Evolutionary conservation across 2,797 vertebrate genomes (phyloP), one percentile per base, ranked within the genome.

Genomic region (Graptemys geographica): DNA sequence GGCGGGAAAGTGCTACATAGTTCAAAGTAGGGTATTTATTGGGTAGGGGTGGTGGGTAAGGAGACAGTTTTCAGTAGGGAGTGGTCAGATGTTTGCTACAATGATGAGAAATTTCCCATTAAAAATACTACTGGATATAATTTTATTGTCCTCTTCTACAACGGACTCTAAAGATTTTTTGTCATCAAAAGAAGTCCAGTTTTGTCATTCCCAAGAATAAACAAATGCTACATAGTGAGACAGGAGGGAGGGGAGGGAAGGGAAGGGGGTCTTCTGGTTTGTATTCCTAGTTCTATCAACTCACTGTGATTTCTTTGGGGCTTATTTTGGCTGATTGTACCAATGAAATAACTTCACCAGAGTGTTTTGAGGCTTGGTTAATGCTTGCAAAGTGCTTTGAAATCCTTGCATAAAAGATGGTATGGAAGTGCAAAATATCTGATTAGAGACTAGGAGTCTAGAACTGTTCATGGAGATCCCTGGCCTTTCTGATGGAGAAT

Each of bases 331-430:
- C 87, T 89, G 44, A 84, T 94, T 85, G 13, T 79, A n/a, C n/a
- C 92, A 88, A 86, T 93, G 87, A 96, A 89, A 86, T 88, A 96
- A 88, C 91, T 90, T 91, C 93, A 89, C 91, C 82, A 76, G n/a
- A 96, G 91, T 37, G 28, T 91, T 96, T 87, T 0, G 3, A 88
- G 95, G 94, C 92, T 85, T 57, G 94, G 23, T 1, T 16, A 86
- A 83, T 96, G 92, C 93, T 96, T 96, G 93, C 91, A 84, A 11
- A 84, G 92, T 92, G 82, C 95, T 93, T 89, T 92, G 81, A 55
- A 95, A 92, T n/a, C 86, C 91, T 96, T 88, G 87, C 88, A 88
- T 27, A 87, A 94, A 94, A 93, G 92, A 76, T 27, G 53, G 72
- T 92, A 93, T 86, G 83, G 87, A 28, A 95, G 87, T 11, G 53